phyloP scores from a whole-genome alignment of 2,797 vertebrate species.

The Pteropus rufus region DNA sequence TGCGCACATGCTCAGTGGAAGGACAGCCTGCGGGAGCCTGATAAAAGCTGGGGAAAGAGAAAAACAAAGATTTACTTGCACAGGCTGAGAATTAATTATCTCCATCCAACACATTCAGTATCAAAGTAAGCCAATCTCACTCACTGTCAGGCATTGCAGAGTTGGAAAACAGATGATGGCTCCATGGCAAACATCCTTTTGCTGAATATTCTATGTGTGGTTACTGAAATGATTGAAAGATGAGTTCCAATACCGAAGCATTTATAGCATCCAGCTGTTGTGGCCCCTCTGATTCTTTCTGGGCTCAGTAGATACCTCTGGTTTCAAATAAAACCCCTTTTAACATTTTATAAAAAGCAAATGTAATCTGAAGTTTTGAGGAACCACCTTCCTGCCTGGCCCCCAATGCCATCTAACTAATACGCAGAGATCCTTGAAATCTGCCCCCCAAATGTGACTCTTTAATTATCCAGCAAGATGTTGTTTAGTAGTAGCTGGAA shows the following conservation, averaged over 20 bases:
- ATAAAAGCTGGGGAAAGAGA: not conserved
- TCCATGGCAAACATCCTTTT: constrained; percentile 26
- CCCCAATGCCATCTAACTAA: not conserved
- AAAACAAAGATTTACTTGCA: constrained; percentile 26
- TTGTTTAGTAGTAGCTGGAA: constrained; percentile 57
- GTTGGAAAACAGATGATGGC: not conserved
- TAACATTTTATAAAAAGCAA: not conserved
- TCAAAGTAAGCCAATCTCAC: constrained; percentile 17
- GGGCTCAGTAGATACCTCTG: not conserved
- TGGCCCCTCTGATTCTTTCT: not conserved
- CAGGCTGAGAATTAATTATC: constrained; percentile 60
- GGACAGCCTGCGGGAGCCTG: not conserved
- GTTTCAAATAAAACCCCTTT: not conserved
- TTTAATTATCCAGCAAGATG: constrained; percentile 29
- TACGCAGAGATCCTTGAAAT: constrained; percentile 7
- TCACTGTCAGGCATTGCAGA: constrained; percentile 44
- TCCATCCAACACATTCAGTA: constrained; percentile 55
- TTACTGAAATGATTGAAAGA: constrained; percentile 37
- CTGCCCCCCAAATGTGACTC: not conserved
- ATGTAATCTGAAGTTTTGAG: not conserved
- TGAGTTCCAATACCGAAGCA: not conserved
- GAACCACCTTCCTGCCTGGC: not conserved
- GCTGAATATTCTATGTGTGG: not conserved
- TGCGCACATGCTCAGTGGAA: not conserved
- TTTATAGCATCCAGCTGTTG: constrained; percentile 17